A percentile compares a stretch with the other conserved stretches of the same genome.
phyloP scores from a whole-genome alignment of 2,888 invertebrate genomes.

The Sarcophaga caerulescens region DNA sequence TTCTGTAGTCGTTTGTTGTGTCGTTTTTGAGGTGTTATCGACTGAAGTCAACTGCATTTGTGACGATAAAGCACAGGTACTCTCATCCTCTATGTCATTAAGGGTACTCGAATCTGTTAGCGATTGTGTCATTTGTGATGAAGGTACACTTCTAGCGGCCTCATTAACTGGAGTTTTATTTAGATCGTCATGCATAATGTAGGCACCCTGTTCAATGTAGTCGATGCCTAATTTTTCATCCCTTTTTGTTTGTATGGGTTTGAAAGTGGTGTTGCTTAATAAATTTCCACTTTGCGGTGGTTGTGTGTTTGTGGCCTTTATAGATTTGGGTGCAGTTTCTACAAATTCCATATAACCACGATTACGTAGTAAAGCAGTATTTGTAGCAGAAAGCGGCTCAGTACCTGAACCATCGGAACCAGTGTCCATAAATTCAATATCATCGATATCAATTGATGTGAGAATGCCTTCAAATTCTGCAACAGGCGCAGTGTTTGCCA shows the following conservation, averaged over 20 bases:
- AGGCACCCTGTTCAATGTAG: constrained; percentile 83
- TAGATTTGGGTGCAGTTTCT: constrained; percentile 73
- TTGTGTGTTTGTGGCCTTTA: constrained; percentile 70
- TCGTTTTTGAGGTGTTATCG: constrained; percentile 46
- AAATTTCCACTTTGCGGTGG: constrained; percentile 68
- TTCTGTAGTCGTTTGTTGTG: constrained; percentile 82
- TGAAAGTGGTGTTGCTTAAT: constrained; percentile 23
- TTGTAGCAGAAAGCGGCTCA: constrained; percentile 84
- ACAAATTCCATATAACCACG: constrained; percentile 87
- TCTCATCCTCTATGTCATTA: constrained; percentile 84
- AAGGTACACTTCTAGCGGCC: constrained; percentile 65
- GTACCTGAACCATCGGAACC: constrained; percentile 90
- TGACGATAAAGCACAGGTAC: constrained; percentile 81
- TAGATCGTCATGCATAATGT: constrained; percentile 75
- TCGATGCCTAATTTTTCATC: constrained; percentile 82
- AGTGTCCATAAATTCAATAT: constrained; percentile 93
- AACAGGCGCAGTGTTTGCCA: constrained; percentile 75
- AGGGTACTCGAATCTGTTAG: constrained; percentile 77
- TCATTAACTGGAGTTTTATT: constrained; percentile 82
- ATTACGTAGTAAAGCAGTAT: constrained; percentile 83
- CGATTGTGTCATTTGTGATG: constrained; percentile 74
- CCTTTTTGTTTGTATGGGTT: constrained; percentile 71
- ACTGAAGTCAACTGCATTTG: constrained; percentile 69
- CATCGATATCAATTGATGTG: constrained; percentile 85
- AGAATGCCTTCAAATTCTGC: constrained; percentile 80